Percentiles rank a stretch among this genome's conserved stretches.
phyloP scores from a whole-genome alignment of 2,888 invertebrate genomes.

The Hipparchia semele region DNA sequence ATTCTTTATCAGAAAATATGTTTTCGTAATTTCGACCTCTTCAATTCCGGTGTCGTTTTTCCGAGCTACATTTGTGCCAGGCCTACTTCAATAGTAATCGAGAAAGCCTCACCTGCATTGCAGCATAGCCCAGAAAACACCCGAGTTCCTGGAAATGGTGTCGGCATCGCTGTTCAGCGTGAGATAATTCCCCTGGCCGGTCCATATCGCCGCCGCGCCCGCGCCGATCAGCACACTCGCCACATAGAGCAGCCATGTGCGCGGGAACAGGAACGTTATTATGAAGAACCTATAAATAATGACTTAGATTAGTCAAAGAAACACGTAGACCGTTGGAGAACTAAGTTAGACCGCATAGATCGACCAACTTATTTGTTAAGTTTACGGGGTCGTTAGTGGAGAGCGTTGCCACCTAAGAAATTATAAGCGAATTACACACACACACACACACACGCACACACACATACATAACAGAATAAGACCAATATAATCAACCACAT shows the following conservation, averaged over 20 bases:
- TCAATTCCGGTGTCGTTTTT: too few relatives aligned
- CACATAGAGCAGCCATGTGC: constrained; percentile 91
- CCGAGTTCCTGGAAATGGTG: constrained; percentile 96
- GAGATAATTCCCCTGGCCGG: constrained; percentile 93
- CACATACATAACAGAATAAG: too few relatives aligned
- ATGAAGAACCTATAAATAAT: constrained; percentile 90
- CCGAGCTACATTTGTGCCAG: too few relatives aligned
- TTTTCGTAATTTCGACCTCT: too few relatives aligned
- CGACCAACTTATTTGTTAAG: too few relatives aligned
- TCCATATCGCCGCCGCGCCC: constrained; percentile 98
- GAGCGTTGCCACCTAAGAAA: background rate
- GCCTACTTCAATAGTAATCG: too few relatives aligned
- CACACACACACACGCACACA: too few relatives aligned
- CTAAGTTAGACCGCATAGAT: too few relatives aligned
- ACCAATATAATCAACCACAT: too few relatives aligned
- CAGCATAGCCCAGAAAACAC: constrained; percentile 98
- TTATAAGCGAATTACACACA: background rate
- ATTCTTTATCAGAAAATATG: too few relatives aligned
- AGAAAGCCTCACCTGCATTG: constrained; percentile 88
- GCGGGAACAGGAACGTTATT: constrained; percentile 92
- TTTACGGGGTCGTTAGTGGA: too few relatives aligned
- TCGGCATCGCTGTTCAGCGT: constrained; percentile 94
- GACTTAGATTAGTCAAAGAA: background rate
- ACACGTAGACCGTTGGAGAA: too few relatives aligned
- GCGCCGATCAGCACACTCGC: constrained; percentile 94